Conservation (phyloP, 2,113 vertebrate species). For the Notarius quadriscutis region DNA sequence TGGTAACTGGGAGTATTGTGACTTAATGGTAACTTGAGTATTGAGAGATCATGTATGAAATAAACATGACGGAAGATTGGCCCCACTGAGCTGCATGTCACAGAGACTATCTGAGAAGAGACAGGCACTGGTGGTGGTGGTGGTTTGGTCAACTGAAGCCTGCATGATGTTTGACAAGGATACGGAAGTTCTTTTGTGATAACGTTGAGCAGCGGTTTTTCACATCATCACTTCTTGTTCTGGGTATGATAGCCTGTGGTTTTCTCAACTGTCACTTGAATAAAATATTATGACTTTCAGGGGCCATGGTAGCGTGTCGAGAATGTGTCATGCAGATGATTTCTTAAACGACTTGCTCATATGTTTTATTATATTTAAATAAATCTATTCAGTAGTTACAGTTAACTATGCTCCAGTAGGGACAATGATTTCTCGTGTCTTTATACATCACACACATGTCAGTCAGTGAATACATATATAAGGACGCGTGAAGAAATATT, state of each 20-base stretch:
- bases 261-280: slow-evolving; percentile 59
- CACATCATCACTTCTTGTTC: background rate
- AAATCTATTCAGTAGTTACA: background rate
- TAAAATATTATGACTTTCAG: slow-evolving; percentile 9
- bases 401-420: background rate
- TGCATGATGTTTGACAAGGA: slow-evolving; percentile 17
- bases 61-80: background rate
- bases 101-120: slow-evolving; percentile 35
- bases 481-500: background rate
- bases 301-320: background rate
- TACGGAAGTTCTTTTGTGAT: slow-evolving; percentile 25
- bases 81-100: background rate
- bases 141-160: slow-evolving; percentile 31
- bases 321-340: background rate
- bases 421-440: background rate
- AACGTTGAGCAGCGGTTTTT: background rate
- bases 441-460: slow-evolving; percentile 4
- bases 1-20: background rate
- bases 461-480: background rate
- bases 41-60: background rate
- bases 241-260: slow-evolving; percentile 39
- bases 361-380: background rate
- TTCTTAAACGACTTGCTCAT: background rate
- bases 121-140: slow-evolving; percentile 21
- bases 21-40: background rate